Evolutionary conservation across 2,888 invertebrate genomes (phyloP), one percentile per base, ranked within the genome.

Genomic region (Drymonia ruficornis): DNA sequence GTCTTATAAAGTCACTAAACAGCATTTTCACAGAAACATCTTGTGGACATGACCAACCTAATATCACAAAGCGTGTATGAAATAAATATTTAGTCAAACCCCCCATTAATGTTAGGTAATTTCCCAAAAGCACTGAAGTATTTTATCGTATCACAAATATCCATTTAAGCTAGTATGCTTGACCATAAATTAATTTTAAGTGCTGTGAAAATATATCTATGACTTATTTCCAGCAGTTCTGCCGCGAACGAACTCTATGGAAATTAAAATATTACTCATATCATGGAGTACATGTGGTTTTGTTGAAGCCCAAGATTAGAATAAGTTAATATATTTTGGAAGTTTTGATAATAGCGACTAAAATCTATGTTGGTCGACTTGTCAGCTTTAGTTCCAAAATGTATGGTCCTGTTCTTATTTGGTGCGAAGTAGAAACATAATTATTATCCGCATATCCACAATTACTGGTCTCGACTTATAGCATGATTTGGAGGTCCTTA

Each of bases 81-180:
- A 31, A 31, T 9, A 31, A 31, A 38, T 11, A 38, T 38, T 38
- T n/a, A 9, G 31, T 34, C 34, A 34, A 12, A 38, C 5, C 15
- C 38, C 38, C 38, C 38, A 38, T 38, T 38, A 38, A n/a, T 38
- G 15, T 40, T 40, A 16, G 8, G 7, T 42, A 6, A 42, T 43
- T 12, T 13, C 19, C 18, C 4, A 19, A 19, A 43, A 43, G 43
- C 19, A 43, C 19, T 16, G 18, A 42, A 16, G 18, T 42, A 42
- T 43, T 43, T 43, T 19, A 43, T 43, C 43, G 43, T 43, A 36
- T 40, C 40, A 40, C 16, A 40, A 40, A 40, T 16, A 36, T 16
- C 16, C 16, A 16, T 16, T 9, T 16, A 16, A 7, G 16, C 9
- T 43, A 43, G 12, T 19, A 43, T 23, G 43, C 43, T 43, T 43